Evolutionary conservation across 2,888 invertebrate species (phyloP), one percentile per base, ranked within the genome.

Genomic region (Brenthis daphne): DNA sequence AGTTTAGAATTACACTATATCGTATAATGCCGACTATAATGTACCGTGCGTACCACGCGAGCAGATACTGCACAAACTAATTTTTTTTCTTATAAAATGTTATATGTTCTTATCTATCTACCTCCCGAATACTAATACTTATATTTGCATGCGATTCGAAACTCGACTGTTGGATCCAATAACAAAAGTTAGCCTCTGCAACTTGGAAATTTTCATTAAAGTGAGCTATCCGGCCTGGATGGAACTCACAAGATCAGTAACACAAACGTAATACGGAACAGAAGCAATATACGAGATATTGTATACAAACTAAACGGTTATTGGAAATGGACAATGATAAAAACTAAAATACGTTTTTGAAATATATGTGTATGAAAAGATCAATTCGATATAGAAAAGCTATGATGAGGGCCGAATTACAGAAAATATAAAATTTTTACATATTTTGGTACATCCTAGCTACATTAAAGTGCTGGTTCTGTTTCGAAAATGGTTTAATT

Each of bases 181-280:
- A 63, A 63, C 53, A 63, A 43, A 54, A 53, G 63, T 63, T 63
- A 63, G 53, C 53, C 63, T 63, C 51, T 53, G n/a, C 37, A 63
- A 63, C 53, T 63, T 73, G 73, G 71, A 74, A 73, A 73, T 75
- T 73, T 71, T 66, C 75, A 70, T 73, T 73, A 72, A 74, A 74
- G 70, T 68, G 65, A 68, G 55, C 67, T 60, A 69, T 69, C 66
- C 55, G 51, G 53, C 37, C 53, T 43, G 53, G 43, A 51, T 51
- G n/a, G n/a, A n/a, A n/a, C 43, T 51, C 63, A 43, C 37, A 60
- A 60, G 60, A 60, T 60, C 60, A 60, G 60, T 60, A 60, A 60
- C 60, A 57, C 57, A 60, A 60, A 60, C 60, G 60, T 50, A 50
- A 60, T 50, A 60, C 48, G 1, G 37, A 43, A 50, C 60, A 60